Conservation (phyloP, 2,888 invertebrate species). For the Spodoptera exigua region DNA sequence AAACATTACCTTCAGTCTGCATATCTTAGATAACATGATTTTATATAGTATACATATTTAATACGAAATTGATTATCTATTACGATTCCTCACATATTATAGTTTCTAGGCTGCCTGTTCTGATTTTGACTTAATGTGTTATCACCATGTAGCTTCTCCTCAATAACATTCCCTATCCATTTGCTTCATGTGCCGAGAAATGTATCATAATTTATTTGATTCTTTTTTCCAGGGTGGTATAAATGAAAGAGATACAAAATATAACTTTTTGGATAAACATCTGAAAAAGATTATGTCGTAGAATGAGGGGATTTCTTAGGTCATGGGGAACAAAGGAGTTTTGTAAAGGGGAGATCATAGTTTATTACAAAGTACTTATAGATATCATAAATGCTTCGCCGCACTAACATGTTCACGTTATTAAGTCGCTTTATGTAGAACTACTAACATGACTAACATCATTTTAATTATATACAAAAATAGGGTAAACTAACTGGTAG, state of each 20-base stretch:
- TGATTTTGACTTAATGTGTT: neutral
- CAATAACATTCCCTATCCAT: constrained; percentile 19
- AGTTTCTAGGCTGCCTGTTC: too few species aligned
- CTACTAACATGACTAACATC: constrained; percentile 51
- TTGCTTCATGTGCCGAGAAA: constrained; percentile 37
- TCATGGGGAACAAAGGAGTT: constrained; percentile 39
- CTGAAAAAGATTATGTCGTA: constrained; percentile 49
- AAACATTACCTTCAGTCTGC: too few species aligned
- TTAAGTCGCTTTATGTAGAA: constrained; percentile 38
- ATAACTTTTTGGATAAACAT: constrained; percentile 48
- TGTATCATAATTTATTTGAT: constrained; percentile 57
- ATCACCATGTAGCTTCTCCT: constrained; percentile 27
- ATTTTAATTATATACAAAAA: constrained; percentile 31
- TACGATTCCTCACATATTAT: too few species aligned
- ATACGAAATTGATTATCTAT: too few species aligned
- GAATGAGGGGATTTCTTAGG: constrained; percentile 25
- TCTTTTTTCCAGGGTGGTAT: constrained; percentile 83
- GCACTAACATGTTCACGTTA: constrained; percentile 70
- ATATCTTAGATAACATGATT: too few species aligned
- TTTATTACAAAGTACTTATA: constrained; percentile 33
- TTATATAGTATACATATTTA: too few species aligned
- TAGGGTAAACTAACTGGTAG: constrained; percentile 48
- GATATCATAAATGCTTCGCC: constrained; percentile 73
- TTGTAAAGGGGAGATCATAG: constrained; percentile 24
- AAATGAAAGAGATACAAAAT: constrained; percentile 69